Base-by-base conservation (phyloP, 2,113 vertebrate species). In the Vimba vimba region DNA sequence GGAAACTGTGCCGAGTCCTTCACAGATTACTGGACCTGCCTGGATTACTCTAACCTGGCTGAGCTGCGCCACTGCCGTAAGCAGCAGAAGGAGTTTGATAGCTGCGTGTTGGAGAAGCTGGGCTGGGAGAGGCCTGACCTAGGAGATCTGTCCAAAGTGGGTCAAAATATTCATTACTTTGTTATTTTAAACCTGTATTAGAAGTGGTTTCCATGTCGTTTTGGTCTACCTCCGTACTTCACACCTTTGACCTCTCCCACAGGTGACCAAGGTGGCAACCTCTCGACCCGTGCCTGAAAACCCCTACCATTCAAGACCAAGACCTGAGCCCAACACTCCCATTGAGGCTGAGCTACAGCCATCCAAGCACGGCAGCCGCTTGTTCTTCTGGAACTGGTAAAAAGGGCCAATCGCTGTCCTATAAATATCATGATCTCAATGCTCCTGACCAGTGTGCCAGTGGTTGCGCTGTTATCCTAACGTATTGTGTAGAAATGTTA, bases 181-280 rank as follows among this genome's bases (percentile, higher is more conserved):
- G n/a, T 47, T 69, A 33, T 69, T 64, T 73, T 74, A 6, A 47
- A 50, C 60, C 21, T 21, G 10, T 52, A 11, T 52, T 19, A 12
- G 8, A 27, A 68, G 15, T 57, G 4, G 0, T 73, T 73, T 59
- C 10, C 2, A 33, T 21, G 36, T 76, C 4, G 6, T 52, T 55
- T 69, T 50, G n/a, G 33, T 9, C 59, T 19, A 15, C 27, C 3
- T 78, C 47, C 21, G 50, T 13, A 62, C 13, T 25, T 43, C 15
- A 73, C 4, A n/a, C 7, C 0, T 36, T 78, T 50, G 0, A 1
- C 73, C 76, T 86, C 2, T 83, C 10, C 30, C 10, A 47, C 90
- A 99, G 98, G 96, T 98, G 90, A 99, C 98, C 1, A 99, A 99
- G 95, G 98, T 99, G 94, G 90, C 96, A 75, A 99, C 98, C 62